Evolutionary conservation across 2,113 vertebrate genomes (phyloP).

Genomic region (Manacus vitellinus): DNA sequence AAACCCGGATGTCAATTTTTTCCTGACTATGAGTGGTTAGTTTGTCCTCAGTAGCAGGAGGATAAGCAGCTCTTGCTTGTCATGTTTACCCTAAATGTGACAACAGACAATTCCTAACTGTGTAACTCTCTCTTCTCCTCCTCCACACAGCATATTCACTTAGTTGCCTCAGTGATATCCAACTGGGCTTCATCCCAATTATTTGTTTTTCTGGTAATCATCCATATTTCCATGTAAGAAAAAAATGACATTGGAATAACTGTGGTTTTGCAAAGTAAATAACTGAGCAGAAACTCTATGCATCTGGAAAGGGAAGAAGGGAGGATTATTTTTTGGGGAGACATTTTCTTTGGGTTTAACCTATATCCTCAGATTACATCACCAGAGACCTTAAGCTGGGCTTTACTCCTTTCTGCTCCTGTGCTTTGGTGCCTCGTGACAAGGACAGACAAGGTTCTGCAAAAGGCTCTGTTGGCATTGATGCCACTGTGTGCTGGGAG

Average conservation of each 20-base stretch:
- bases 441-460: background rate
- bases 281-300: background rate
- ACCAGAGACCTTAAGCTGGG: background rate
- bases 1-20: background rate
- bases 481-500: background rate
- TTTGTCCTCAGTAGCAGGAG: background rate
- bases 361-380: background rate
- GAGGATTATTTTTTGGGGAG: background rate
- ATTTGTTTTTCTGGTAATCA: slow-evolving; percentile 59
- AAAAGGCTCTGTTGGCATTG: background rate
- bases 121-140: background rate
- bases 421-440: background rate
- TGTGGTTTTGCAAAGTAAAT: slow-evolving; percentile 41
- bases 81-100: slow-evolving; percentile 47
- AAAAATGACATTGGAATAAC: background rate
- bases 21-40: background rate
- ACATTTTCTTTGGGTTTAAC: background rate
- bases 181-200: slow-evolving; percentile 31
- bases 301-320: background rate
- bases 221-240: slow-evolving; percentile 46
- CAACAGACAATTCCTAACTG: slow-evolving; percentile 20
- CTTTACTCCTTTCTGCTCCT: background rate
- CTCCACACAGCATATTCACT: slow-evolving; percentile 12
- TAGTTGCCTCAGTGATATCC: slow-evolving; percentile 31
- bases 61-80: slow-evolving; percentile 35